Evolutionary conservation across 2,888 invertebrate genomes (phyloP).

Genomic region (Notodonta ziczac): DNA sequence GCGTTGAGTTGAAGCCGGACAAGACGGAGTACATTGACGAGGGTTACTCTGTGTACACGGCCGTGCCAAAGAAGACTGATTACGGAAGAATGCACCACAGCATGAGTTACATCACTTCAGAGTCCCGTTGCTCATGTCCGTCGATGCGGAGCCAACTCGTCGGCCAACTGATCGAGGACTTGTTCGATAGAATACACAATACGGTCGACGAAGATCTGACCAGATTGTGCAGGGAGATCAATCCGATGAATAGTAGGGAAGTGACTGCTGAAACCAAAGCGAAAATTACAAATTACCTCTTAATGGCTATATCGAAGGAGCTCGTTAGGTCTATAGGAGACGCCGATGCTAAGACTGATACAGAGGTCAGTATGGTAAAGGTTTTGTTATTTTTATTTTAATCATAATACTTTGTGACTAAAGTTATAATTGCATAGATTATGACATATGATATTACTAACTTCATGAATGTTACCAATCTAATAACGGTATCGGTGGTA

Average conservation of each 20-base stretch:
- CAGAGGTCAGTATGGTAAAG: conserved; percentile 71
- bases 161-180: conserved; percentile 76
- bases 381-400: conserved; percentile 31
- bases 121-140: conserved; percentile 75
- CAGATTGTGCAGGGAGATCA: conserved; percentile 71
- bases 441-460: conserved; percentile 40
- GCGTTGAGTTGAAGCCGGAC: conserved; percentile 75
- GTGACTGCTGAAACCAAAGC: conserved; percentile 74
- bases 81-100: conserved; percentile 79
- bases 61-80: conserved; percentile 78
- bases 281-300: conserved; percentile 80
- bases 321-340: conserved; percentile 80
- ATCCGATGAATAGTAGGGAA: conserved; percentile 58
- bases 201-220: conserved; percentile 71
- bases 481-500: conserved; percentile 56
- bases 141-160: conserved; percentile 77
- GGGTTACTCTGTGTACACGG: conserved; percentile 77
- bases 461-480: conserved; percentile 40
- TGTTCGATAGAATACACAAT: conserved; percentile 77
- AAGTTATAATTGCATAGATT: conserved; percentile 56
- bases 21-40: conserved; percentile 78
- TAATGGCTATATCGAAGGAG: conserved; percentile 82
- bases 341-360: conserved; percentile 81
- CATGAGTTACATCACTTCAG: conserved; percentile 76
- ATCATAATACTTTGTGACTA: conserved; percentile 62